phyloP scores from a whole-genome alignment of 2,113 vertebrate species.

The Halichoeres trimaculatus region DNA sequence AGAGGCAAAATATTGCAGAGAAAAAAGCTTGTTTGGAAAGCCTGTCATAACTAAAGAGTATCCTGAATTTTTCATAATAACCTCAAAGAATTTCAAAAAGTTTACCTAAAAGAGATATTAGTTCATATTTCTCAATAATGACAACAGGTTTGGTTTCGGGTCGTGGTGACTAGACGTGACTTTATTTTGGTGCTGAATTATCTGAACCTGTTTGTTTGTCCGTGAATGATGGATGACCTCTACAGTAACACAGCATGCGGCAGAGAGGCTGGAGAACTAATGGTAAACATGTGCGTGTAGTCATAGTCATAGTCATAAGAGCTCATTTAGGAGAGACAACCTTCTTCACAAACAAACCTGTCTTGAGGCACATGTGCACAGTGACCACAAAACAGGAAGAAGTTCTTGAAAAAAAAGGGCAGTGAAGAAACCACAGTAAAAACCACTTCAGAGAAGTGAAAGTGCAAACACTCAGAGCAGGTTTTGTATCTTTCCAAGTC shows the following conservation, averaged over 20 bases:
- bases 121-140: background rate
- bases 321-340: background rate
- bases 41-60: too few species aligned
- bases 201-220: background rate
- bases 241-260: background rate
- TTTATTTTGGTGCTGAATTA: background rate
- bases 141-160: background rate
- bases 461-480: background rate
- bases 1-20: too few species aligned
- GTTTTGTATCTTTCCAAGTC: background rate
- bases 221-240: slow-evolving; percentile 33
- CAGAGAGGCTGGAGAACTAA: background rate
- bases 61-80: too few species aligned
- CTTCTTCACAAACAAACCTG: background rate
- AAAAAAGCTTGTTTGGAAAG: too few species aligned
- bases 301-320: slow-evolving; percentile 6
- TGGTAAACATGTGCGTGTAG: background rate
- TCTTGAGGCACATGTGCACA: background rate
- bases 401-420: background rate
- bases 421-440: background rate
- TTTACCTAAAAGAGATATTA: too few species aligned
- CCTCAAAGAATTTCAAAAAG: too few species aligned
- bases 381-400: background rate
- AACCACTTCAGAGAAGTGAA: slow-evolving; percentile 1
- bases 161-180: too few species aligned